These are phyloP conservation scores for Cacoxenus indagator DNA, from an alignment of 2,888 invertebrate species.

Conservation along the genomic window DNA sequence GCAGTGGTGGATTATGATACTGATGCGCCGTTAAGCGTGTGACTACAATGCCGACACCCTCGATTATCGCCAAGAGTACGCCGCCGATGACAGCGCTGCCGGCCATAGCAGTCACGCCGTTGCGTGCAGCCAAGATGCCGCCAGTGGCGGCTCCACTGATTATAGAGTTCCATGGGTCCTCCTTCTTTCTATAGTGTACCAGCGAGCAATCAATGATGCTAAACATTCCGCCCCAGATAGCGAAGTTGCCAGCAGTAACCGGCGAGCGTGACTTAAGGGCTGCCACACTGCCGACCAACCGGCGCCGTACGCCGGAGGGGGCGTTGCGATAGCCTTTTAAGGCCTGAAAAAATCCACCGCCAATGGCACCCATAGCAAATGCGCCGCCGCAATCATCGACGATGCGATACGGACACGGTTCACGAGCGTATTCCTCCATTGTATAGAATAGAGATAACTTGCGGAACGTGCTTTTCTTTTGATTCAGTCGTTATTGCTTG, in stretches of 20 bases:
- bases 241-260: not conserved
- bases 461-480: too few species aligned
- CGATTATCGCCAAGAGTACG: not conserved
- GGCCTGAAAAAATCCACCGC: conserved; percentile 94
- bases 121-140: not conserved
- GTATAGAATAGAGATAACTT: too few species aligned
- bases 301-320: conserved; percentile 79
- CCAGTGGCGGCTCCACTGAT: not conserved
- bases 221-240: not conserved
- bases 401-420: conserved; percentile 97
- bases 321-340: conserved; percentile 96
- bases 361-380: conserved; percentile 99
- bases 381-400: conserved; percentile 98
- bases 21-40: not conserved
- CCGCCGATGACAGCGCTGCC: not conserved
- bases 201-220: not conserved
- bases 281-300: not conserved
- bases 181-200: not conserved
- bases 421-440: conserved; percentile 95
- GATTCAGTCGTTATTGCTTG: not conserved
- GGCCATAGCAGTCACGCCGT: not conserved
- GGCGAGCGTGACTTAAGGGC: not conserved
- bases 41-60: not conserved
- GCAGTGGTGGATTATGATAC: not conserved
- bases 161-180: not conserved